Conservation (phyloP, 2,888 invertebrate species). For the Megastigmus dorsalis region DNA sequence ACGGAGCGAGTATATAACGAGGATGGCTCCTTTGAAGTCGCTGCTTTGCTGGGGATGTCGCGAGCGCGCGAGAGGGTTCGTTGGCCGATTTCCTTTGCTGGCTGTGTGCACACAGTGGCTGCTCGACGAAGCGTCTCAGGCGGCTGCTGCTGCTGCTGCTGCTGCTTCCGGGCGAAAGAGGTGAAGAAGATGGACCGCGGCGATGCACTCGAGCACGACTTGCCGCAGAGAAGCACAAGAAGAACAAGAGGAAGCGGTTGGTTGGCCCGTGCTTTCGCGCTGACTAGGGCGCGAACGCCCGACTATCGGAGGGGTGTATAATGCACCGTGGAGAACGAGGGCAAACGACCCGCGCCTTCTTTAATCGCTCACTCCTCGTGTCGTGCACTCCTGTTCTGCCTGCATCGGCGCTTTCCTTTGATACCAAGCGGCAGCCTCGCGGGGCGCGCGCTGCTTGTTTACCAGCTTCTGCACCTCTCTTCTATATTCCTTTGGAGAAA, state of each 20-base stretch:
- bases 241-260: too few relatives aligned
- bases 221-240: neutral
- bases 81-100: slow-evolving; percentile 20
- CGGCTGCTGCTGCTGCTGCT: too few relatives aligned
- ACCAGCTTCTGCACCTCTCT: too few relatives aligned
- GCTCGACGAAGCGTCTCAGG: too few relatives aligned
- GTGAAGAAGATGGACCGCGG: slow-evolving; percentile 5
- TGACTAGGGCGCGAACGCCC: neutral
- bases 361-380: neutral
- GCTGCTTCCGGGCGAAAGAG: too few relatives aligned
- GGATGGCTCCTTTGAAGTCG: slow-evolving; percentile 3
- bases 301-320: neutral
- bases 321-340: neutral
- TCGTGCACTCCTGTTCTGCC: neutral
- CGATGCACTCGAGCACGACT: slow-evolving; percentile 4
- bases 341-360: neutral
- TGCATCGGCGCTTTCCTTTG: neutral
- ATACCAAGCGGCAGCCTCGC: too few relatives aligned
- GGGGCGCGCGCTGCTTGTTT: too few relatives aligned
- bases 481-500: too few relatives aligned
- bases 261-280: too few relatives aligned
- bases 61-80: neutral
- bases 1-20: neutral
- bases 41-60: too few relatives aligned
- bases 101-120: too few relatives aligned